phyloP scores from a whole-genome alignment of 2,113 vertebrate species.

The Asarcornis scutulata region DNA sequence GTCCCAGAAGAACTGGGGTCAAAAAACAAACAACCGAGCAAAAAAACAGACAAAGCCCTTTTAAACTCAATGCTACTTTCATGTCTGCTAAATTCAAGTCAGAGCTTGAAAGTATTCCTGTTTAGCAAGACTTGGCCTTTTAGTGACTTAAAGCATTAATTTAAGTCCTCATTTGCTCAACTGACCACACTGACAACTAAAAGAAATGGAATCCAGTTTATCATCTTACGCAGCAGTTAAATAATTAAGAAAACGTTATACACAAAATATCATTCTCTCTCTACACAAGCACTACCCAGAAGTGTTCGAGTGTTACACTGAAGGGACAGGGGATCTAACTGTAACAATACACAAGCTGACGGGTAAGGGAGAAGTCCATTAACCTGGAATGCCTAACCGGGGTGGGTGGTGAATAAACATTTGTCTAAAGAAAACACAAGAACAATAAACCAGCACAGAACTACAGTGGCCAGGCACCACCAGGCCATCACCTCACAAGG shows the following conservation, averaged over 20 bases:
- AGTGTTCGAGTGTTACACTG: not conserved
- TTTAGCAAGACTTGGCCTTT: not conserved
- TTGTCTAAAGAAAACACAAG: not conserved
- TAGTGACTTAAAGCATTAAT: not conserved
- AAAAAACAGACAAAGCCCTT: not conserved
- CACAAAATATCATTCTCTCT: not conserved
- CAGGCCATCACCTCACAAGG: not conserved
- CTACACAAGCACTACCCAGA: not conserved
- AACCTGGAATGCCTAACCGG: not conserved
- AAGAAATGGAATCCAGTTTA: not conserved
- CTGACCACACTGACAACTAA: not conserved
- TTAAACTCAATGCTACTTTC: not conserved
- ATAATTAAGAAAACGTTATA: not conserved
- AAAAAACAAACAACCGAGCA: not conserved
- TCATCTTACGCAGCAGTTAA: not conserved
- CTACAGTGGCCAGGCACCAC: not conserved
- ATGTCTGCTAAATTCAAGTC: not conserved
- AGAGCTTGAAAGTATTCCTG: conserved; percentile 17
- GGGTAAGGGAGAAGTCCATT: not conserved
- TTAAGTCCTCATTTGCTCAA: not conserved
- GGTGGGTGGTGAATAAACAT: not conserved
- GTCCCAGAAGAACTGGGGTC: not conserved
- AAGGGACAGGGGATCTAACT: not conserved
- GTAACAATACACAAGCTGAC: not conserved
- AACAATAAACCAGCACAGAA: not conserved